These are phyloP conservation scores for Caenorhabditis imperialis DNA, from an alignment of 2,888 invertebrate species.

Conservation along the genomic window DNA sequence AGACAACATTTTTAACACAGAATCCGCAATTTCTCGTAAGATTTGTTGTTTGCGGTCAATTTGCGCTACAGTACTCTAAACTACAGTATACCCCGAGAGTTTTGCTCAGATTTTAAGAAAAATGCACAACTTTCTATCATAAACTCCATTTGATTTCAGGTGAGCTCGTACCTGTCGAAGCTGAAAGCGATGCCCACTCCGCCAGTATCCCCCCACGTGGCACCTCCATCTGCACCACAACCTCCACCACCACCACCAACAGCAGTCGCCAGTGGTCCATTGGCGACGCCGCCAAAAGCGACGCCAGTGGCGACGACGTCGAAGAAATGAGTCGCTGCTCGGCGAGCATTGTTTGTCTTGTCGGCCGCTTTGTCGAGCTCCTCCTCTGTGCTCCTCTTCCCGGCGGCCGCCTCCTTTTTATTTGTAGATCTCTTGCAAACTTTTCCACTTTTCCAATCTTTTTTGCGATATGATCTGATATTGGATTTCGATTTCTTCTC, in stretches of 20 bases:
- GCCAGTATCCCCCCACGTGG: conserved; percentile 9
- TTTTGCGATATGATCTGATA: conserved; percentile 33
- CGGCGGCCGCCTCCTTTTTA: conserved; percentile 25
- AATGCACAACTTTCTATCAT: too few relatives aligned
- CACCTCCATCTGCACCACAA: conserved; percentile 21
- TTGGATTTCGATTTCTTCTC: not conserved
- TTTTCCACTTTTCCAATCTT: not conserved
- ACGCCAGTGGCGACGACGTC: conserved; percentile 1
- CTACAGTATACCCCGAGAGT: too few relatives aligned
- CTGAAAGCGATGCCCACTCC: not conserved
- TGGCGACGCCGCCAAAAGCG: not conserved
- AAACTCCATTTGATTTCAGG: too few relatives aligned
- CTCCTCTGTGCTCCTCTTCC: conserved; percentile 23
- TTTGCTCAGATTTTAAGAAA: too few relatives aligned
- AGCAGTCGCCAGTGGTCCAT: not conserved
- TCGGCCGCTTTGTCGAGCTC: conserved; percentile 29
- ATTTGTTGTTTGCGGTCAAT: too few relatives aligned
- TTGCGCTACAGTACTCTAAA: too few relatives aligned
- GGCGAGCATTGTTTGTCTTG: conserved; percentile 40
- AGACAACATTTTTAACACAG: too few relatives aligned
- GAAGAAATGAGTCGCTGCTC: conserved; percentile 5
- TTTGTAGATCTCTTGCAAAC: conserved; percentile 51
- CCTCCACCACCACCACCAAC: conserved; percentile 4
- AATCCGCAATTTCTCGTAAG: too few relatives aligned
- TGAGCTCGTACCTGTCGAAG: not conserved